phyloP scores from a whole-genome alignment of 2,797 vertebrate genomes.

The Mallotus villosus region DNA sequence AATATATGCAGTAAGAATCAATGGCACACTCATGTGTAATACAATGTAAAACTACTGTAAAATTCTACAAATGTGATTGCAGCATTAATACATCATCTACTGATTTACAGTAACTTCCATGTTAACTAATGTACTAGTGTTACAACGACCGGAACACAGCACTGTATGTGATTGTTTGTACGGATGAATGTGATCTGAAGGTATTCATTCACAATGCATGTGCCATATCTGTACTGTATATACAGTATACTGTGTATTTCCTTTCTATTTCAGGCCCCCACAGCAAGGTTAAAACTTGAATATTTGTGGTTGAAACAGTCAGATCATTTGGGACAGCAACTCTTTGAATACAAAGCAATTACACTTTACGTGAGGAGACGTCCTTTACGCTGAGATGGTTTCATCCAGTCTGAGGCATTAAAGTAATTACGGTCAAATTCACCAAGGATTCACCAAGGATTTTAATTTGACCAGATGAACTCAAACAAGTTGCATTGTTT shows the following conservation, averaged over 20 bases:
- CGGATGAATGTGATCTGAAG: slow-evolving; percentile 40
- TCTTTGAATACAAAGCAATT: slow-evolving; percentile 45
- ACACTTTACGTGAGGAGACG: slow-evolving; percentile 58
- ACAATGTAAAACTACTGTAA: too few species aligned
- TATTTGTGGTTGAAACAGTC: slow-evolving; percentile 50
- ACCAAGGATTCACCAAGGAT: slow-evolving; percentile 75
- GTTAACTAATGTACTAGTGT: too few species aligned
- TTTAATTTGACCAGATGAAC: slow-evolving; percentile 80
- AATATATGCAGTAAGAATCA: neutral
- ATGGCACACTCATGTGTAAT: neutral
- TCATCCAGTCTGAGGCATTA: slow-evolving; percentile 63
- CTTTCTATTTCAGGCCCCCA: slow-evolving; percentile 30
- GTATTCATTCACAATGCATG: slow-evolving; percentile 58
- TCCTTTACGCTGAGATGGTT: slow-evolving; percentile 73
- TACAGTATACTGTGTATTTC: neutral
- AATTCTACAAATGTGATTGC: too few species aligned
- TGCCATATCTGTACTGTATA: slow-evolving; percentile 35
- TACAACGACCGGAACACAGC: too few species aligned
- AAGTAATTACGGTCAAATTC: slow-evolving; percentile 73
- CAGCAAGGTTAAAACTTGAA: slow-evolving; percentile 47
- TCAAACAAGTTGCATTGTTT: slow-evolving; percentile 66
- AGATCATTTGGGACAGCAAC: slow-evolving; percentile 32
- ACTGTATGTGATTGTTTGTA: too few species aligned
- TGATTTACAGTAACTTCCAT: too few species aligned
- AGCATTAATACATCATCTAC: too few species aligned